Base-by-base conservation (phyloP, 2,888 invertebrate genomes). In the Sphaerophoria taeniata region DNA sequence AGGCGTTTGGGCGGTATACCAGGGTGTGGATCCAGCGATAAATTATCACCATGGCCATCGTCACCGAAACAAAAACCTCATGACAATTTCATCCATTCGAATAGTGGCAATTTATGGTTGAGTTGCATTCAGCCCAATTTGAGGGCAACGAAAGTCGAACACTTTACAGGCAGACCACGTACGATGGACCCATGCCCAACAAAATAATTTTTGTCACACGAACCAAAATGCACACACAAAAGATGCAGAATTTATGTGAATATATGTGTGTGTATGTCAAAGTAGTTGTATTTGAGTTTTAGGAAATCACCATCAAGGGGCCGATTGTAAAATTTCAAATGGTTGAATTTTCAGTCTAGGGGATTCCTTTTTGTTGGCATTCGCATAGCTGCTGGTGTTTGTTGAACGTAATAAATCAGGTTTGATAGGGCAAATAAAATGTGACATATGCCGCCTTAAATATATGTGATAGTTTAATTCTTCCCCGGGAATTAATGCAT, bases 381-480 rank as follows among this genome's bases (percentile, higher is more conserved):
- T 12, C 43, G 6, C 12, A 4, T n/a, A 34, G 31, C 0, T 71
- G 53, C n/a, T 72, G 45, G 53, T 87, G 63, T 82, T 77, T 73
- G 75, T 69, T 56, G 69, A 56, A 77, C 56, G 67, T 67, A 77
- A 88, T 88, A 88, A 88, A 88, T 88, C 87, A 87, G 87, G 87
- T 88, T 88, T 88, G 88, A 88, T 88, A 88, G 87, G 87, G 87
- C 86, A 88, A 87, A 87, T 87, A 88, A 86, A 86, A 82, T 86
- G 86, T 88, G 88, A 88, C 88, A 88, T 88, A 88, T 88, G 87
- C 87, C 85, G 87, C 87, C 87, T 88, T 87, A 87, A 88, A 88
- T 88, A 88, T 88, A 88, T 88, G 88, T 88, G 88, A 88, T 87
- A 88, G 88, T 88, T 88, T 88, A 88, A 88, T 88, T 88, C 88